These are phyloP conservation scores for Anomalospiza imberbis DNA, from an alignment of 2,797 vertebrate species.

Conservation along the genomic window DNA sequence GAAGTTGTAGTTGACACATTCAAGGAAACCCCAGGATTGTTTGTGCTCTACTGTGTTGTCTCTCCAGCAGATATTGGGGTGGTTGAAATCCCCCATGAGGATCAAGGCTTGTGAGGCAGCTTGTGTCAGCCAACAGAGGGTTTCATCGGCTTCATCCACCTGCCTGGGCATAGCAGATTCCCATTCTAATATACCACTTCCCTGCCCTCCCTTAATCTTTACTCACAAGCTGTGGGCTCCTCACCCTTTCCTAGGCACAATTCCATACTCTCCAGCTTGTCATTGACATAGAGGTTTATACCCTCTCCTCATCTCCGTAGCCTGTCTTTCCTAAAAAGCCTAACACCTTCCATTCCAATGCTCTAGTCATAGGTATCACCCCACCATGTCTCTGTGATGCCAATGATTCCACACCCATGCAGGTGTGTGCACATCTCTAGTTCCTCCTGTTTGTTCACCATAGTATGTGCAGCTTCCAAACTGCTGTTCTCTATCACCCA, in stretches of 20 bases:
- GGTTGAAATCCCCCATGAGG: neutral
- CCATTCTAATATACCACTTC: accelerated
- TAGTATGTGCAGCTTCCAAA: accelerated
- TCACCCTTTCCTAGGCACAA: neutral
- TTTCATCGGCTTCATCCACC: neutral
- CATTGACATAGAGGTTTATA: neutral
- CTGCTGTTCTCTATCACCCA: neutral
- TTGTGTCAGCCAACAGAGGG: accelerated
- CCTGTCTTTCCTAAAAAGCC: neutral
- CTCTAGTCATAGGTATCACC: neutral
- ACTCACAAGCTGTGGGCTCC: neutral
- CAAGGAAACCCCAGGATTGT: neutral
- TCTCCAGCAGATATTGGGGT: neutral
- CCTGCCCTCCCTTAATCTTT: neutral
- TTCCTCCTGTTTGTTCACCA: neutral
- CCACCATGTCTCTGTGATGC: accelerated
- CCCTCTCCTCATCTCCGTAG: neutral
- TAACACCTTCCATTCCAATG: neutral
- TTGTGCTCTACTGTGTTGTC: neutral
- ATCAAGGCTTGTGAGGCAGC: neutral
- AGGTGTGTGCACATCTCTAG: accelerated
- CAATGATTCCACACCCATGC: accelerated
- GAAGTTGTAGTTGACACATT: neutral
- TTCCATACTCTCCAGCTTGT: neutral
- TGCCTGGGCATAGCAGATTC: no score